Conservation (phyloP, 2,797 vertebrate genomes). For the Hoplostethus mediterraneus region DNA sequence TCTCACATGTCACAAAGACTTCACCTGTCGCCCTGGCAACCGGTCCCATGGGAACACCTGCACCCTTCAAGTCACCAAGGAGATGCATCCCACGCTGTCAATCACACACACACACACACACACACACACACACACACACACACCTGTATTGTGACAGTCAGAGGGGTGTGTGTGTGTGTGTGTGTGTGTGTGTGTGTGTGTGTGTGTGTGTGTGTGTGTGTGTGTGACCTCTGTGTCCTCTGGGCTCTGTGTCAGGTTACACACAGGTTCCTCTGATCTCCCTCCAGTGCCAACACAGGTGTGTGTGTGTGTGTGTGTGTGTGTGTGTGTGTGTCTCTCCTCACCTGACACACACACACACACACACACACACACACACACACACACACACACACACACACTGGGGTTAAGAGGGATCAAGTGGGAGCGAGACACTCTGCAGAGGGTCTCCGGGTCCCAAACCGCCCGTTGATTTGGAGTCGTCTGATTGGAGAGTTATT, state of each 20-base stretch:
- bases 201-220: conserved; percentile 12
- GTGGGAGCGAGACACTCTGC: not conserved
- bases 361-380: not conserved
- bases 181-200: not conserved
- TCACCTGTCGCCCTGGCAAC: conserved; percentile 66
- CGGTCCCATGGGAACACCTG: conserved; percentile 64
- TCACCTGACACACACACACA: conserved; percentile 5
- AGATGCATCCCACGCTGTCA: conserved; percentile 65
- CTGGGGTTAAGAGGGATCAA: conserved; percentile 20
- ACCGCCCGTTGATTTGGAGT: too few species aligned
- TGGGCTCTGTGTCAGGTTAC: not conserved
- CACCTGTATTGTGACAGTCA: conserved; percentile 2
- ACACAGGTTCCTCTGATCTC: conserved; percentile 29
- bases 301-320: too few species aligned
- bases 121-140: conserved; percentile 5
- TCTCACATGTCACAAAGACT: conserved; percentile 68
- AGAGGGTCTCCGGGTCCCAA: too few species aligned
- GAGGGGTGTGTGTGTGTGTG: conserved; percentile 11
- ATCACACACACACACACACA: conserved; percentile 31
- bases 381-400: conserved; percentile 18
- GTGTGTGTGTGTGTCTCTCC: conserved; percentile 34
- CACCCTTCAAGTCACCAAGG: conserved; percentile 53
- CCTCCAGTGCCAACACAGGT: conserved; percentile 38
- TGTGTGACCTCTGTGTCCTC: not conserved
- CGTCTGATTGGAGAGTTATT: too few species aligned